Base-by-base conservation (phyloP, 2,888 invertebrate species). In the Pseudeuparius sepicola region DNA sequence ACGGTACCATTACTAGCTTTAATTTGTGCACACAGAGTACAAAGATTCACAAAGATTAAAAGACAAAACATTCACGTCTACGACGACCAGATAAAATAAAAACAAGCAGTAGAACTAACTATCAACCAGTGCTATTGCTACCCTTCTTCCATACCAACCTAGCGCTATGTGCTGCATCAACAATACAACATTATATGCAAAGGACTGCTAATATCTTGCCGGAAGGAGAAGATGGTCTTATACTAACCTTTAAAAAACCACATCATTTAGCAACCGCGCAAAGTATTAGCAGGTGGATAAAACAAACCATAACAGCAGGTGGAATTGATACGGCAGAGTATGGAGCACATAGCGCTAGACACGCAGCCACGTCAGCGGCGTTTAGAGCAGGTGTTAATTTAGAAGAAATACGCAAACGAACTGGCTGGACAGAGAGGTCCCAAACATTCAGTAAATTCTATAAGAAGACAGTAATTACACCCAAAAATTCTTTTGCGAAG, bases 181-280 rank as follows among this genome's bases (percentile, higher is more conserved):
- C n/a, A n/a, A n/a, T n/a, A n/a, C n/a, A n/a, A n/a, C n/a, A n/a
- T n/a, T n/a, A n/a, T n/a, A n/a, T n/a, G n/a, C n/a, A n/a, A n/a
- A n/a, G n/a, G n/a, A n/a, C n/a, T n/a, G n/a, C n/a, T n/a, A n/a
- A n/a, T n/a, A 20, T 20, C n/a, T 20, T n/a, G 20, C 20, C 20
- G 7, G 7, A 20, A 20, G 20, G 20, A 20, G 20, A 20, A 20
- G 6, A 6, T 20, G n/a, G n/a, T 6, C n/a, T 20, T 7, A 20
- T 20, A 20, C n/a, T 20, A n/a, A 20, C 20, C n/a, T 20, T 20
- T 20, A 20, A 20, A 20, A 20, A 20, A 20, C 20, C 20, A 7
- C 20, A 20, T 20, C 6, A 20, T 20, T 6, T n/a, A 20, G 20
- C 20, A 7, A 20, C 20, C 6, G 6, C 20, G 20, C 20, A 20